A percentile compares a stretch with the other conserved stretches of the same genome.
Evolutionary conservation across 37 sponge, comb jelly and placozoan genomes (phyloP).

Genomic region (Bolinopsis microptera): DNA sequence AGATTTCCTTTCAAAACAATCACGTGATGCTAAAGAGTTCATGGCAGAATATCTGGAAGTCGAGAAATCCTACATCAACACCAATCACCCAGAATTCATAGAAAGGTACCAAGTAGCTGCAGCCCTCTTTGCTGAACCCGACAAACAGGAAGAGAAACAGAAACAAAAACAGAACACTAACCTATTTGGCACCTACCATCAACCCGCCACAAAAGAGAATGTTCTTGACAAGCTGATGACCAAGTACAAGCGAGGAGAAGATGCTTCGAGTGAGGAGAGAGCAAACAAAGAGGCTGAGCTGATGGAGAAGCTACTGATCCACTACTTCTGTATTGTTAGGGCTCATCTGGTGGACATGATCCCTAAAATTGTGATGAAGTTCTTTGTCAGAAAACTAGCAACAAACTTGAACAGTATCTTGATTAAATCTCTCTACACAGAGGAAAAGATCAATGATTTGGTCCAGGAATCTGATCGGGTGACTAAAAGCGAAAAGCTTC

Average conservation of each 20-base stretch:
- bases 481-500: conserved; percentile 69
- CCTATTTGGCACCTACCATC: background rate
- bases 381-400: conserved; percentile 83
- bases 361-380: conserved; percentile 92
- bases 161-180: background rate
- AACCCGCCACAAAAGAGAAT: background rate
- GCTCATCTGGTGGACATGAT: conserved; percentile 85
- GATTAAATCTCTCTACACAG: conserved; percentile 79
- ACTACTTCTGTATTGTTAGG: conserved; percentile 89
- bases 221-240: background rate
- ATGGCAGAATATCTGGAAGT: conserved; percentile 83
- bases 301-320: conserved; percentile 81
- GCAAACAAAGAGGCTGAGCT: conserved; percentile 48
- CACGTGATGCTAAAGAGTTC: conserved; percentile 79
- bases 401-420: conserved; percentile 80
- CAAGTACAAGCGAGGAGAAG: background rate
- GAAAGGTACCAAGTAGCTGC: conserved; percentile 7
- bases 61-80: conserved; percentile 95
- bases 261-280: background rate
- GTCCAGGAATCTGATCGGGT: conserved; percentile 78
- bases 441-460: conserved; percentile 72
- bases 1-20: conserved; percentile 65
- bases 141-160: background rate
- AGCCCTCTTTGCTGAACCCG: background rate
- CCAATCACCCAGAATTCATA: conserved; percentile 97